Conservation (phyloP, 2,113 vertebrate species). For the Clarias gariepinus region DNA sequence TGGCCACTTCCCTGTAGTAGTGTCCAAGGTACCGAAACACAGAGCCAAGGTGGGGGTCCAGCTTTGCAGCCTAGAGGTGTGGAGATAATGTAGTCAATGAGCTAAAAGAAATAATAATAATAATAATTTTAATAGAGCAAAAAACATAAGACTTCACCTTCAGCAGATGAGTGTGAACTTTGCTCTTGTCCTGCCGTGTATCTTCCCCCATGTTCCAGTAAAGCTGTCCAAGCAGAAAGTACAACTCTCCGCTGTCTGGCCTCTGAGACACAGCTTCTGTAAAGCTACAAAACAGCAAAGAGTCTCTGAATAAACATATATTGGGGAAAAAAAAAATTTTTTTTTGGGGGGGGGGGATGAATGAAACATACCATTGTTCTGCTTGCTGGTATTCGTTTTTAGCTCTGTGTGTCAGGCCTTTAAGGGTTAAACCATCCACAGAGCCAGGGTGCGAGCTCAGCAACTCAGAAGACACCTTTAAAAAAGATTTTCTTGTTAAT, state of each 20-base stretch:
- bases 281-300: slow-evolving; percentile 73
- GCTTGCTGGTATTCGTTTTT: slow-evolving; percentile 78
- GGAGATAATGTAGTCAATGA: not conserved
- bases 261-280: slow-evolving; percentile 77
- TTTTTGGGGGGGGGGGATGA: not conserved
- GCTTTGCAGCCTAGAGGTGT: slow-evolving; percentile 83
- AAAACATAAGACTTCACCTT: slow-evolving; percentile 79
- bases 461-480: slow-evolving; percentile 82
- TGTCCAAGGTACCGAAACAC: slow-evolving; percentile 88
- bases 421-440: slow-evolving; percentile 76
- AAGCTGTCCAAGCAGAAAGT: slow-evolving; percentile 81
- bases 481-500: not conserved
- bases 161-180: slow-evolving; percentile 86
- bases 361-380: slow-evolving; percentile 77
- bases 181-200: slow-evolving; percentile 83
- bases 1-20: slow-evolving; percentile 84
- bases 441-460: slow-evolving; percentile 74
- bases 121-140: not conserved
- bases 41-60: slow-evolving; percentile 82
- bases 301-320: not conserved
- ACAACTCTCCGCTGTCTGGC: slow-evolving; percentile 79
- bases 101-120: not conserved
- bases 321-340: not conserved
- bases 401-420: slow-evolving; percentile 73
- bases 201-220: slow-evolving; percentile 93